These are phyloP conservation scores for Drosophila triauraria DNA, from an alignment of 1,140 invertebrate genomes.

Conservation along the genomic window DNA sequence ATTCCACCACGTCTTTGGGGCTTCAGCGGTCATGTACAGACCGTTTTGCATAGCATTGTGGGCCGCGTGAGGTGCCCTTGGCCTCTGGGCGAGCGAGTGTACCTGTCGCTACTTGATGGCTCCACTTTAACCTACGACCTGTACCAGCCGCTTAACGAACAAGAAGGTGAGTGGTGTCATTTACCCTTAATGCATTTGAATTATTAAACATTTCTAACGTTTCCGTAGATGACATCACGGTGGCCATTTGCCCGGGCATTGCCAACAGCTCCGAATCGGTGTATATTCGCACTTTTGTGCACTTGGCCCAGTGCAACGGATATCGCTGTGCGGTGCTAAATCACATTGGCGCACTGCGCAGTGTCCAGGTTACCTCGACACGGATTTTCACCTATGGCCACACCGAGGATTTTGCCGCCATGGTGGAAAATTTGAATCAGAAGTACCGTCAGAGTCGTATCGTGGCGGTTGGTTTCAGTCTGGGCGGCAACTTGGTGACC, in stretches of 20 bases:
- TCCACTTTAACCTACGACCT: constrained; percentile 96
- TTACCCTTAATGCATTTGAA: not conserved
- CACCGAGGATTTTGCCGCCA: constrained; percentile 93
- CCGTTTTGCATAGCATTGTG: constrained; percentile 95
- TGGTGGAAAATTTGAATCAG: constrained; percentile 90
- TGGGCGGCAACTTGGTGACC: constrained; percentile 95
- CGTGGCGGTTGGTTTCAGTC: constrained; percentile 94
- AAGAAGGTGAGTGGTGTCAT: constrained; percentile 87
- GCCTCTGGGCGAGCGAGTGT: constrained; percentile 92
- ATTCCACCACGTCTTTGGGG: constrained; percentile 96
- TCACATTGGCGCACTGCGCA: constrained; percentile 95
- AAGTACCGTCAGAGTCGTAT: constrained; percentile 91
- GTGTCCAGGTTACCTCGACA: constrained; percentile 93
- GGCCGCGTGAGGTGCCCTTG: constrained; percentile 93
- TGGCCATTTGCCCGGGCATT: constrained; percentile 96
- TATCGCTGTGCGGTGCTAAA: constrained; percentile 97
- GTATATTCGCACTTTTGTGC: constrained; percentile 96
- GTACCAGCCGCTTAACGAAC: constrained; percentile 91
- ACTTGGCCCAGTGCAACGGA: constrained; percentile 94
- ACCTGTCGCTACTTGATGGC: constrained; percentile 90
- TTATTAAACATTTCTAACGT: constrained; percentile 36
- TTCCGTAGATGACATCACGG: constrained; percentile 92
- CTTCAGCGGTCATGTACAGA: constrained; percentile 97
- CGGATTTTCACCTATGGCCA: constrained; percentile 96
- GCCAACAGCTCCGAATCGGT: constrained; percentile 97